These are phyloP conservation scores for Apis laboriosa DNA, from an alignment of 1,140 invertebrate genomes.

Conservation along the genomic window DNA sequence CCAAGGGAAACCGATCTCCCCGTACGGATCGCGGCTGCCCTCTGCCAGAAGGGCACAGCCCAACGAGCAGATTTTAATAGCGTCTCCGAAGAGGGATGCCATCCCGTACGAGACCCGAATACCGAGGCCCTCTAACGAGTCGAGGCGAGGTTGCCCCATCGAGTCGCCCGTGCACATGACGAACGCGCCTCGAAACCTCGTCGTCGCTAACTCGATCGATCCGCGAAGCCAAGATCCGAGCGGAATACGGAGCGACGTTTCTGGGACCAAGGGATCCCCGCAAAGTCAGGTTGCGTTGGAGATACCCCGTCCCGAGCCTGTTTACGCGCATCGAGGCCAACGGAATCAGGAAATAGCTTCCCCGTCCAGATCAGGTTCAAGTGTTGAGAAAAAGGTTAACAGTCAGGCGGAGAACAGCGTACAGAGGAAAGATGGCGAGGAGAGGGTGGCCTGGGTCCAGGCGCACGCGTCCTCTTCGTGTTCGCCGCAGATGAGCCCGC, in stretches of 20 bases:
- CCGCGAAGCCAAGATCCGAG: constrained; percentile 2
- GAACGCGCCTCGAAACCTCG: constrained; percentile 59
- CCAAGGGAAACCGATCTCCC: background rate
- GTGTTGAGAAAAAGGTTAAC: no score
- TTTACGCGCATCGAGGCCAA: constrained; percentile 51
- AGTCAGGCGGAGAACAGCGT: background rate
- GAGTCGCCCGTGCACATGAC: constrained; percentile 72
- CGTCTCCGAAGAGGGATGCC: constrained; percentile 74
- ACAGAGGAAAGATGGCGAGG: constrained; percentile 11
- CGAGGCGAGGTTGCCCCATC: constrained; percentile 42
- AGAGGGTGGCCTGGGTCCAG: constrained; percentile 30
- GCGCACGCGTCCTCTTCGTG: background rate
- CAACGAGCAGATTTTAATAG: constrained; percentile 76
- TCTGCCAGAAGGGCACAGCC: constrained; percentile 68
- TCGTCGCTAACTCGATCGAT: background rate
- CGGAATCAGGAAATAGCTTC: background rate
- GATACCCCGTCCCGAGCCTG: constrained; percentile 62
- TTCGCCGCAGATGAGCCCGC: background rate
- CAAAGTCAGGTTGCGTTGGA: background rate
- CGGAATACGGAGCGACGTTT: background rate
- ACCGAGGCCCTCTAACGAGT: constrained; percentile 53
- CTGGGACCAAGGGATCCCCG: background rate
- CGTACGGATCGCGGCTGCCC: background rate
- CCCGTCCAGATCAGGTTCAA: no score
- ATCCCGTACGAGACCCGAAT: constrained; percentile 58